phyloP scores from a whole-genome alignment of 2,113 vertebrate species.

The Sorex araneus region DNA sequence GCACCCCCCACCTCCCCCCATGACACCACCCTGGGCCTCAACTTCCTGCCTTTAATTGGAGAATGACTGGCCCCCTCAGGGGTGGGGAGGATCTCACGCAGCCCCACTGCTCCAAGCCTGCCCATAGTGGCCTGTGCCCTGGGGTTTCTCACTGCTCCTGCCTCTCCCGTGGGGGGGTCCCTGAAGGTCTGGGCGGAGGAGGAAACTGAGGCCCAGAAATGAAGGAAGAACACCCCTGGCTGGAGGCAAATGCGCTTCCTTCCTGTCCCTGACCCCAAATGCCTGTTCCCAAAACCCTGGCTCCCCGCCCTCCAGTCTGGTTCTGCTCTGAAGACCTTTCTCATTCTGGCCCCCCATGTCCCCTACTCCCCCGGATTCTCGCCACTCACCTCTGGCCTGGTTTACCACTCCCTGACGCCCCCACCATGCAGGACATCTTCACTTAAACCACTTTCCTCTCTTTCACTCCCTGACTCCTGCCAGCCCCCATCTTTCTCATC shows the following conservation, averaged over 20 bases:
- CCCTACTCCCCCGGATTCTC: too few relatives aligned
- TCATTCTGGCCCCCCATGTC: neutral
- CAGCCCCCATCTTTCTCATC: neutral
- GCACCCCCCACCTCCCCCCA: neutral
- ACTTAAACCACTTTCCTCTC: neutral
- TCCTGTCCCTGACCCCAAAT: neutral
- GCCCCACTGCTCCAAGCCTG: neutral
- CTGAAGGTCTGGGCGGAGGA: neutral
- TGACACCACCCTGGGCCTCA: neutral
- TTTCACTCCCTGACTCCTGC: neutral
- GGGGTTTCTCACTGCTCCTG: neutral
- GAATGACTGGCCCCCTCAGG: neutral
- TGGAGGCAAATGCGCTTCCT: neutral
- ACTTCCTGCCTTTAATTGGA: neutral
- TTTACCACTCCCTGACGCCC: neutral
- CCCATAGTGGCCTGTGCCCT: neutral
- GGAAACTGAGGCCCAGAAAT: neutral
- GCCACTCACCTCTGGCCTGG: neutral
- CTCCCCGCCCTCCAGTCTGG: neutral
- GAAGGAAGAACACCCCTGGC: neutral
- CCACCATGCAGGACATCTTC: neutral
- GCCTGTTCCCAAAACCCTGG: neutral
- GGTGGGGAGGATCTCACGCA: neutral
- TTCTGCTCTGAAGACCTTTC: neutral
- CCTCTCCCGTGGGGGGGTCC: neutral